A percentile compares a stretch with the other conserved stretches of the same genome.
These are phyloP conservation scores for Rhorus exstirpatorius DNA, from an alignment of 2,888 invertebrate species.

Conservation along the genomic window DNA sequence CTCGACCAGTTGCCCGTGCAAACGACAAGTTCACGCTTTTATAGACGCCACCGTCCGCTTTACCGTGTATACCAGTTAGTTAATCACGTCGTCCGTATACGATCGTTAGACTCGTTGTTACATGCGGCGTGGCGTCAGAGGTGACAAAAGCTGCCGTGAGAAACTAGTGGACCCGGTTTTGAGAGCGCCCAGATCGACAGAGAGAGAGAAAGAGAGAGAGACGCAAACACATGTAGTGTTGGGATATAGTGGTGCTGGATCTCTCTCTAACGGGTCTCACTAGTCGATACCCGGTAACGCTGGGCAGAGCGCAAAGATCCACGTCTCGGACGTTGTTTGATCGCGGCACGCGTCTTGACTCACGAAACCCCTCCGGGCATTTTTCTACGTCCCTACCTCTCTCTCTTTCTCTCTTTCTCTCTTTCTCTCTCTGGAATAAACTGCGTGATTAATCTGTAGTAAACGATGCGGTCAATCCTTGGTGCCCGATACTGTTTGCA, in stretches of 20 bases:
- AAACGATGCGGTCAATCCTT: too few relatives aligned
- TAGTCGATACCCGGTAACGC: conserved; percentile 13
- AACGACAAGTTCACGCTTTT: conserved; percentile 15
- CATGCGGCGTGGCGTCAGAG: conserved; percentile 60
- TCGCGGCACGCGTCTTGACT: conserved; percentile 65
- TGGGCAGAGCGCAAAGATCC: conserved; percentile 52
- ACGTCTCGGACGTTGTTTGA: conserved; percentile 71
- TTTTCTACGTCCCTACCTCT: neutral
- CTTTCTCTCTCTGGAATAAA: too few relatives aligned
- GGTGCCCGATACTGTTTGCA: too few relatives aligned
- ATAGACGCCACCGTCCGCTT: conserved; percentile 33
- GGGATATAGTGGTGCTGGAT: neutral
- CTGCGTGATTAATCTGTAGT: too few relatives aligned
- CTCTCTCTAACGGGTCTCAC: conserved; percentile 3
- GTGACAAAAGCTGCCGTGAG: conserved; percentile 69
- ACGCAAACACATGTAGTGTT: neutral
- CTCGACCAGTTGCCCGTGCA: conserved; percentile 34
- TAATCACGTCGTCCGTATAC: conserved; percentile 18
- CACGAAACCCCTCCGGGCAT: conserved; percentile 26
- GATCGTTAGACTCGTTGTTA: conserved; percentile 37
- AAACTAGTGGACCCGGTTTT: conserved; percentile 44
- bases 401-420: too few relatives aligned
- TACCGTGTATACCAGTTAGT: conserved; percentile 34
- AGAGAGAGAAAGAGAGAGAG: neutral
- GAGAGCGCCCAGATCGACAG: conserved; percentile 3